Percentiles rank a stretch among this genome's conserved stretches.
Evolutionary conservation across 2,113 vertebrate genomes (phyloP).

Genomic region (Puffinus mauretanicus): DNA sequence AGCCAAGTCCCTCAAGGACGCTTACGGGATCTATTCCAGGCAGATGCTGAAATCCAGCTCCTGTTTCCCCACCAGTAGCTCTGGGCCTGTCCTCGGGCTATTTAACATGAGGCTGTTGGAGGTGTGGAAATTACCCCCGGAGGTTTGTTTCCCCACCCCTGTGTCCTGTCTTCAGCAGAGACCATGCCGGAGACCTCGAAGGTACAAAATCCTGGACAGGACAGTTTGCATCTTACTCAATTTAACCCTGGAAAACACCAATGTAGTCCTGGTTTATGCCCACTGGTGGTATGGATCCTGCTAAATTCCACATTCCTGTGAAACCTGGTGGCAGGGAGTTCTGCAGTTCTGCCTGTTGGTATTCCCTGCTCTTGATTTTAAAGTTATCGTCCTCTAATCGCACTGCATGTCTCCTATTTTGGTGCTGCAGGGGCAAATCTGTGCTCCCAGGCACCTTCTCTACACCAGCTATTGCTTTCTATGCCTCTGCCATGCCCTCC

Average conservation of each 20-base stretch:
- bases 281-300: neutral
- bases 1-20: neutral
- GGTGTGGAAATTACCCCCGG: neutral
- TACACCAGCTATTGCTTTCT: neutral
- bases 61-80: neutral
- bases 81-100: neutral
- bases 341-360: neutral
- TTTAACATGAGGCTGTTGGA: neutral
- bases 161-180: neutral
- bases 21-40: neutral
- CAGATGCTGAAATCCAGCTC: slow-evolving; percentile 37
- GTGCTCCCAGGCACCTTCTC: neutral
- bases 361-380: neutral
- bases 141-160: neutral
- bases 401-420: neutral
- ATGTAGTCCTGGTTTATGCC: neutral
- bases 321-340: neutral
- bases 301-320: neutral
- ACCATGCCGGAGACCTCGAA: neutral
- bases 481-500: neutral
- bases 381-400: rapidly evolving
- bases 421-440: neutral
- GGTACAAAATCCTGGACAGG: neutral
- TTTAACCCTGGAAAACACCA: neutral
- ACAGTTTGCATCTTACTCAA: neutral